Evolutionary conservation across 1,140 invertebrate genomes (phyloP).

Genomic region (Magallana angulata): DNA sequence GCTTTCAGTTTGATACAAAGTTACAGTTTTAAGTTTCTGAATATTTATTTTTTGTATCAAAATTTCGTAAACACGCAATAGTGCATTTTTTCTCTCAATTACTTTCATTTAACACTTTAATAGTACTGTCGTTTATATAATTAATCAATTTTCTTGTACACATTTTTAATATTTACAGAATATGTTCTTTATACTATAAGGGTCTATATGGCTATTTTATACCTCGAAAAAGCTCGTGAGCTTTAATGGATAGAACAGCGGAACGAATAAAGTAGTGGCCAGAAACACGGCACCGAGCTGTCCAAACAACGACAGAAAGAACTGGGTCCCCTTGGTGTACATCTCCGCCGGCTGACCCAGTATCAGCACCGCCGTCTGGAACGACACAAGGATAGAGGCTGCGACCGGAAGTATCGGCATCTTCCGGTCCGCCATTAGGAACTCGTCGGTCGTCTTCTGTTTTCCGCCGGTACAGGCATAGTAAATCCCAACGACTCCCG

Average conservation of each 20-base stretch:
- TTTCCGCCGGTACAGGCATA: slow-evolving; percentile 89
- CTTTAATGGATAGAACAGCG: slow-evolving; percentile 92
- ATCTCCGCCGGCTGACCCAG: slow-evolving; percentile 82
- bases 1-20: too few relatives aligned
- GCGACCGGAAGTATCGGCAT: slow-evolving; percentile 84
- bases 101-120: too few relatives aligned
- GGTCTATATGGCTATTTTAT: slow-evolving; percentile 71
- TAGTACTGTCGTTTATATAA: too few relatives aligned
- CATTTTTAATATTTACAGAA: too few relatives aligned
- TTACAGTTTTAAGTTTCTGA: too few relatives aligned
- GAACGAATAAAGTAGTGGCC: slow-evolving; percentile 88
- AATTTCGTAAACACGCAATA: too few relatives aligned
- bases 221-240: slow-evolving; percentile 93
- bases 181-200: too few relatives aligned
- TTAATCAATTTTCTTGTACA: too few relatives aligned
- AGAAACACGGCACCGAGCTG: slow-evolving; percentile 88
- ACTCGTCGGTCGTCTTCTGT: slow-evolving; percentile 91
- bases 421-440: slow-evolving; percentile 87
- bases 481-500: slow-evolving; percentile 87
- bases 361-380: slow-evolving; percentile 95
- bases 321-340: slow-evolving; percentile 67
- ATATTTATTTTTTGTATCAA: too few relatives aligned
- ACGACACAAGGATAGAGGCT: slow-evolving; percentile 82
- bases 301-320: slow-evolving; percentile 56
- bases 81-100: too few relatives aligned